Base-by-base conservation (phyloP, 2,113 vertebrate species). In the Lepisosteus oculatus region DNA sequence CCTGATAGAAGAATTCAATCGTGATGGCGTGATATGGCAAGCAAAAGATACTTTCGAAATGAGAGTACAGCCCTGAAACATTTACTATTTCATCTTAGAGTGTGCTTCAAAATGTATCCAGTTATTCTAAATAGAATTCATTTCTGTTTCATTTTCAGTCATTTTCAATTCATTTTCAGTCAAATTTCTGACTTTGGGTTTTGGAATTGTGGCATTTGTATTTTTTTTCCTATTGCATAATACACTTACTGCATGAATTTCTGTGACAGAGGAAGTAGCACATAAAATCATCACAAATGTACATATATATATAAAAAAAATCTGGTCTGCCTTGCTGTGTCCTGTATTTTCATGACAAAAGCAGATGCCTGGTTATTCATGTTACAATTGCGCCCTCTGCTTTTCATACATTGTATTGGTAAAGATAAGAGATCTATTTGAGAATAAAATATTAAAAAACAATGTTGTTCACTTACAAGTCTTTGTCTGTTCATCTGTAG, bases 371-470 rank as follows among this genome's bases (percentile, higher is more conserved):
- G 56, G 56, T 13, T 59, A 59, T 13, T 12, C 3, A 59, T 59
- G 56, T 59, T 59, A 55, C 12, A 55, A 12, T 55, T 6, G 29
- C 29, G 29, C 54, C 12, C 56, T 59, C 56, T 59, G 56, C 56
- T 59, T 59, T 59, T 59, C 56, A 59, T 59, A 59, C 56, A 59
- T 59, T 59, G 56, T n/a, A 59, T 59, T 59, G 56, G 7, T 59
- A 59, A 59, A 14, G 56, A 59, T n/a, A 4, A n/a, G 47, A 51
- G 6, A 55, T 55, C 12, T 55, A 55, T 59, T 59, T 59, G 56
- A 12, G n/a, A 59, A 59, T 14, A 59, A 59, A 14, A 59, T 59
- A 13, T 59, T 11, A 59, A 13, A 59, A 59, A 59, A n/a, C 6
- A 11, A 59, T 59, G 13, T 59, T 12, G 7, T 8, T 59, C 56